Evolutionary conservation across 2,888 invertebrate genomes (phyloP), one percentile per base, ranked within the genome.

Genomic region (Scrobipalpa atriplicella): DNA sequence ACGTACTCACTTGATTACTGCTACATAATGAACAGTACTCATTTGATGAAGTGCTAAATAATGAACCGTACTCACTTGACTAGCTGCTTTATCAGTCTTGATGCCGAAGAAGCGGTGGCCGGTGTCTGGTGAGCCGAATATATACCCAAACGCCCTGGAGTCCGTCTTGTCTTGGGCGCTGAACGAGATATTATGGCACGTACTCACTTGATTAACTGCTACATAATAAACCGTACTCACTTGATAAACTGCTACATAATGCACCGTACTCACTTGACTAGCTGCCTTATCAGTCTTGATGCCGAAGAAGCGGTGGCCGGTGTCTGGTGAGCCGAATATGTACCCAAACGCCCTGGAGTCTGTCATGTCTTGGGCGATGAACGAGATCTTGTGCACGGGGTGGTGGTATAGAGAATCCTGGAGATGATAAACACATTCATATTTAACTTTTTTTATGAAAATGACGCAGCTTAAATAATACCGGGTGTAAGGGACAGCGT

Each of bases 251-350:
- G n/a, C n/a, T n/a, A n/a, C n/a, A n/a, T n/a, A n/a, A n/a, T n/a
- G n/a, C n/a, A n/a, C n/a, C n/a, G n/a, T 11, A 90, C 86, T 93
- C 88, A 96, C 97, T 95, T 97, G 98, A 93, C 96, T 98, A 80
- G 99, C 99, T 73, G 98, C 97, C 91, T 99, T 99, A 91, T 99
- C 99, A 78, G 99, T 99, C 94, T 99, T 99, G 82, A 99, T 99
- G 69, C 99, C 99, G 93, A 99, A 99, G 94, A 99, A 99, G 72
- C 98, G 94, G 92, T 99, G 99, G 0, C 98, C 99, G 64, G 98
- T 98, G 82, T 98, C 98, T 0, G 98, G 98, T 2, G 98, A 97
- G 6, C 99, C 99, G 88, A 98, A 99, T 78, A 99, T 98, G 84
- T 99, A 99, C 3, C 99, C 99, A 88, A 99, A 99, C 0, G 99